Evolutionary conservation across 2,113 vertebrate genomes (phyloP), one percentile per base, ranked within the genome.

Genomic region (Gasterosteus aculeatus): DNA sequence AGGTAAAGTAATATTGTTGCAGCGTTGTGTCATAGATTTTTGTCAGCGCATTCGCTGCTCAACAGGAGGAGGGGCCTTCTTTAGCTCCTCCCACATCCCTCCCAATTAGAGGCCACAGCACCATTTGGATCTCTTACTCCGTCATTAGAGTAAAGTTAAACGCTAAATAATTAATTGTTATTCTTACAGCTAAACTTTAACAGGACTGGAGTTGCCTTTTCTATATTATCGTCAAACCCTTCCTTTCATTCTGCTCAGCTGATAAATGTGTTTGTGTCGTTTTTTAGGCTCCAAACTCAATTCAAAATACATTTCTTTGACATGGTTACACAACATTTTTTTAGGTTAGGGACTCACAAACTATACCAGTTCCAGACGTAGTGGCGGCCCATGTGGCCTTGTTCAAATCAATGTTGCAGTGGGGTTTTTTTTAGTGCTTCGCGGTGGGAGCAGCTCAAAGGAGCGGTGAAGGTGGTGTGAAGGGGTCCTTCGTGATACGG

Each of bases 1-100:
- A 74, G 75, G 79, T 51, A 53, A 77, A 70, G 70, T 59, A 67
- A 78, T 64, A 57, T 10, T 49, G 47, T 19, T 49, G 61, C 58
- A 19, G 19, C 68, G 51, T 62, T 70, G 41, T 69, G 56, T 18
- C n/a, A 66, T 41, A 57, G 72, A 77, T 74, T 77, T 83, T 60
- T 72, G n/a, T n/a, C n/a, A n/a, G n/a, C n/a, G n/a, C n/a, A n/a
- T n/a, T 79, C n/a, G 73, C 59, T 72, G 18, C 64, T 63, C 8
- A 59, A 29, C 51, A 51, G 46, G 22, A 26, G 41, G 39, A 3
- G 53, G 71, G n/a, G 14, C 68, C 11, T 63, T 62, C 26, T 11
- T 63, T 29, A 49, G 49, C 33, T 33, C 33, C 33, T 33, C 33
- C 33, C 33, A 33, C 33, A 33, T 33, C 0, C 33, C 33, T 33